Evolutionary conservation across 2,797 vertebrate species (phyloP).

Genomic region (Gymnopithys bicolor): DNA sequence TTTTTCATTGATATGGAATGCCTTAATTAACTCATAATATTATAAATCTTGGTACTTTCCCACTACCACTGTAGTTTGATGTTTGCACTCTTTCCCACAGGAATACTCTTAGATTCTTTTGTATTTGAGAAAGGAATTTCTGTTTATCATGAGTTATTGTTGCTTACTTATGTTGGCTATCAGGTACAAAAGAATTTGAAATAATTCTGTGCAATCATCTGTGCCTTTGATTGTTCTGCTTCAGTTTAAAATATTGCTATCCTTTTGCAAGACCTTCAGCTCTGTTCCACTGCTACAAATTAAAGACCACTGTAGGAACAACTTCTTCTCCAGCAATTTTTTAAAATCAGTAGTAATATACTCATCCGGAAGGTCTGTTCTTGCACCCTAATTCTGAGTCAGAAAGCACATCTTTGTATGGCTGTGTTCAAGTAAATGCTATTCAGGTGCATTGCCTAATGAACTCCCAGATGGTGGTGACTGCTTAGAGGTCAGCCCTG

Average conservation of each 20-base stretch:
- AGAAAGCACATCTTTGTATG: not conserved
- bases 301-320: not conserved
- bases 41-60: not conserved
- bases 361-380: not conserved
- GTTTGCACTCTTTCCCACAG: not conserved
- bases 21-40: not conserved
- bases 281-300: not conserved
- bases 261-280: not conserved
- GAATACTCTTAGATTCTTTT: not conserved
- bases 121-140: not conserved
- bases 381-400: not conserved
- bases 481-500: not conserved
- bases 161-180: not conserved
- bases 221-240: not conserved
- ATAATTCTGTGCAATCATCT: not conserved
- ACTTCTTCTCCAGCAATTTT: not conserved
- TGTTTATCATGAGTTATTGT: not conserved
- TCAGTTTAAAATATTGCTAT: not conserved
- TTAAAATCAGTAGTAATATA: not conserved
- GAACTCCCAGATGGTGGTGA: accelerated
- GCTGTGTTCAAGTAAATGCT: not conserved
- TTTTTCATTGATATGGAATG: not conserved
- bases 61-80: accelerated
- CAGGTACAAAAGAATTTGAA: not conserved
- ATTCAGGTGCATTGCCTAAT: not conserved